Conservation (phyloP, 1,140 invertebrate species). For the Ylistrum balloti region DNA sequence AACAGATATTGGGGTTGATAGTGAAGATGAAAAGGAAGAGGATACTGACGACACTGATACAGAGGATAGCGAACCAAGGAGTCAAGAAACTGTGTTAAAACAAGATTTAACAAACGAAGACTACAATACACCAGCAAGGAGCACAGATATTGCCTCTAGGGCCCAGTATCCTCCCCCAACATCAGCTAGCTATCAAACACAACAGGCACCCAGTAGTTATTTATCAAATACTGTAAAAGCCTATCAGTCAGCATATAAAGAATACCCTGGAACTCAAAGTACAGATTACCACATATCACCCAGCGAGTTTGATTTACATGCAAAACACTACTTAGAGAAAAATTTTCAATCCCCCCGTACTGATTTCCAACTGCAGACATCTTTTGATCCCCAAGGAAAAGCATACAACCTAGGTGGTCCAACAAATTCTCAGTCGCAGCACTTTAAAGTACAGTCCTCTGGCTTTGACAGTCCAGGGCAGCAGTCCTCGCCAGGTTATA, state of each 20-base stretch:
- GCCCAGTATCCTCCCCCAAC: background rate
- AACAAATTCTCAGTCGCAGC: background rate
- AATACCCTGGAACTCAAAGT: background rate
- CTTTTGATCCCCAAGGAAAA: background rate
- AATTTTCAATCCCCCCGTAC: background rate
- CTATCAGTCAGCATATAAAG: background rate
- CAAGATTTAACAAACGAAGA: background rate
- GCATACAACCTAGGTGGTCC: background rate
- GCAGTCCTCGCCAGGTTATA: background rate
- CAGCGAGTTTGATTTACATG: background rate
- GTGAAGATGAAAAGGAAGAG: background rate
- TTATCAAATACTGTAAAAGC: background rate
- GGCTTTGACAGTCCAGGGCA: background rate
- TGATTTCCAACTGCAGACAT: background rate
- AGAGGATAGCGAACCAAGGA: background rate
- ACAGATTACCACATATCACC: background rate
- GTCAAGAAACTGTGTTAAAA: background rate
- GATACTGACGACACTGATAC: background rate
- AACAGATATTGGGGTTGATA: background rate
- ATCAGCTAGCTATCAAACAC: background rate
- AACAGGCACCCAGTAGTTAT: background rate
- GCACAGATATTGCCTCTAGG: background rate
- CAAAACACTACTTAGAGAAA: background rate
- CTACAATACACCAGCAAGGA: background rate
- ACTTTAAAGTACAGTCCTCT: conserved; percentile 4